Evolutionary conservation across 1,140 invertebrate genomes (phyloP).

Genomic region (Palaemon carinicauda): DNA sequence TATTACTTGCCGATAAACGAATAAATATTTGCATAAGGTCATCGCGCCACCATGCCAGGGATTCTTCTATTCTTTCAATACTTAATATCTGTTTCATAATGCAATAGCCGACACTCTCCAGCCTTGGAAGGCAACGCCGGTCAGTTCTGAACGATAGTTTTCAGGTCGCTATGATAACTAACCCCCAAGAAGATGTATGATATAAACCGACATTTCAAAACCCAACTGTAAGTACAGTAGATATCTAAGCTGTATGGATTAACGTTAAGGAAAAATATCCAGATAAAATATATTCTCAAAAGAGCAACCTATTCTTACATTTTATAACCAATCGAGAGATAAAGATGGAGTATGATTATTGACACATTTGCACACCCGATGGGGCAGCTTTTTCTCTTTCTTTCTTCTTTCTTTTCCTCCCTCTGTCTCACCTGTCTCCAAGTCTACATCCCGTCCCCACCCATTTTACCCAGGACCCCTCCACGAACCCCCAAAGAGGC

Average conservation of each 20-base stretch:
- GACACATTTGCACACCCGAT: background rate
- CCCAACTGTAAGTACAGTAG: too few relatives aligned
- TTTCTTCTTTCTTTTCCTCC: background rate
- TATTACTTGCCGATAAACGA: background rate
- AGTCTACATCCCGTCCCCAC: background rate
- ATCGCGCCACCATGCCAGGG: background rate
- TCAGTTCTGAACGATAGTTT: background rate
- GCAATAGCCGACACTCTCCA: background rate
- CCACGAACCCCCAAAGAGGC: background rate
- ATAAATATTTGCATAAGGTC: conserved; percentile 16
- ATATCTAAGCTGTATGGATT: too few relatives aligned
- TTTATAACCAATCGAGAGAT: background rate
- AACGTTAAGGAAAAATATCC: too few relatives aligned
- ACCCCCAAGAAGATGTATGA: too few relatives aligned
- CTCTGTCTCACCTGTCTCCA: background rate
- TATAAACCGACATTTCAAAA: too few relatives aligned
- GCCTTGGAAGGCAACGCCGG: background rate
- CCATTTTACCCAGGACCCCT: background rate
- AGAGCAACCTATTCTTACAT: too few relatives aligned
- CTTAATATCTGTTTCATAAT: too few relatives aligned
- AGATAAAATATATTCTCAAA: too few relatives aligned
- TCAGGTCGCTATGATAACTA: background rate
- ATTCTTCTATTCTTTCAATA: too few relatives aligned
- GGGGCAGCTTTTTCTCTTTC: background rate
- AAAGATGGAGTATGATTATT: background rate